A percentile compares a stretch with the other conserved stretches of the same genome.
phyloP scores from a whole-genome alignment of 2,888 invertebrate species.

The Agrypnus murinus region DNA sequence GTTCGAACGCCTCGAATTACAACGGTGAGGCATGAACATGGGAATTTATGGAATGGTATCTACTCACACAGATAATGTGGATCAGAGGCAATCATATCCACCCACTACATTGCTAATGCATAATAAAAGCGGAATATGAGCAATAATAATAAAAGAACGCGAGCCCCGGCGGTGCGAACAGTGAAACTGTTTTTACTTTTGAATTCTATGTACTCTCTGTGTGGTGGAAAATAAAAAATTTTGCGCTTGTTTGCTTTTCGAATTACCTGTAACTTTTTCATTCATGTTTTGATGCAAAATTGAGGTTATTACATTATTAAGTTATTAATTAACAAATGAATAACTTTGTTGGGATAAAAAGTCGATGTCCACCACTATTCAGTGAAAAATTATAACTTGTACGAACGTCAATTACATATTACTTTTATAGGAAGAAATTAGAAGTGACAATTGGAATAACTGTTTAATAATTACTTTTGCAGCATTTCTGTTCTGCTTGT shows the following conservation, averaged over 20 bases:
- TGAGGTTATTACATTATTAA: no score
- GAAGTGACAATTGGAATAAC: no score
- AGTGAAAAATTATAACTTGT: no score
- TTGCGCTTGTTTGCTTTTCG: neutral
- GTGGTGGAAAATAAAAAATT: slow-evolving; percentile 1
- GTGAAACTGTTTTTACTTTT: slow-evolving; percentile 6
- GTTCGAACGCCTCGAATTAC: slow-evolving; percentile 41
- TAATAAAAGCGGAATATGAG: slow-evolving; percentile 27
- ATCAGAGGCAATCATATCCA: slow-evolving; percentile 34
- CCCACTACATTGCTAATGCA: slow-evolving; percentile 31
- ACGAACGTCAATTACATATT: no score
- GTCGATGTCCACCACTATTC: no score
- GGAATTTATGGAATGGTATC: slow-evolving; percentile 42
- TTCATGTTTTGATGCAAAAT: no score
- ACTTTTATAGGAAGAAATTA: no score
- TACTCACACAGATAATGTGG: slow-evolving; percentile 34
- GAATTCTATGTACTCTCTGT: neutral
- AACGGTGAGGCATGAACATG: slow-evolving; percentile 32
- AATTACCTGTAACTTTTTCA: no score
- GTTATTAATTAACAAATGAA: no score
- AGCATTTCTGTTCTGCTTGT: no score
- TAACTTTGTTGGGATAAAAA: no score
- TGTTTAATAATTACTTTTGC: no score
- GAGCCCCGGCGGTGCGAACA: slow-evolving; percentile 10
- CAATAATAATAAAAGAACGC: slow-evolving; percentile 21